Evolutionary conservation across 2,888 invertebrate species (phyloP).

Genomic region (Desoria tigrina): DNA sequence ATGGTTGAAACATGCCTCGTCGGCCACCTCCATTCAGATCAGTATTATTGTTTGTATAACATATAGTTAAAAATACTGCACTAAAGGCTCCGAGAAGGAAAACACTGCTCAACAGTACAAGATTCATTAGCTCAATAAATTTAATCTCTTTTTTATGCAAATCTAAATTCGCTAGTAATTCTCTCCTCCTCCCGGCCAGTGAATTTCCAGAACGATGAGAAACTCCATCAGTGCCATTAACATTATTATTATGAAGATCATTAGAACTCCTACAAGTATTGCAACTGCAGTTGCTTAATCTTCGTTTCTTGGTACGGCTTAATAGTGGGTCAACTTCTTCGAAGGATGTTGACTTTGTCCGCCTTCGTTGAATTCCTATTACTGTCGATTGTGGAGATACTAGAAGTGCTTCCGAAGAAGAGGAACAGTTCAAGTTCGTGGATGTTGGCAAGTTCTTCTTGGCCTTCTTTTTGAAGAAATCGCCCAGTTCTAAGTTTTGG

Average conservation of each 20-base stretch:
- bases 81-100: conserved; percentile 44
- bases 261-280: not conserved
- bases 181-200: conserved; percentile 18
- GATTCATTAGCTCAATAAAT: conserved; percentile 33
- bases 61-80: conserved; percentile 42
- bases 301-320: not conserved
- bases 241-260: conserved; percentile 16
- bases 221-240: conserved; percentile 10
- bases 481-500: conserved; percentile 22
- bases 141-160: not conserved
- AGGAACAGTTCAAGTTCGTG: not conserved
- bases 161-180: conserved; percentile 5
- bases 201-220: conserved; percentile 12
- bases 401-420: not conserved
- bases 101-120: conserved; percentile 35
- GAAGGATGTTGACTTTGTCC: conserved; percentile 17
- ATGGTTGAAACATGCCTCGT: conserved; percentile 46
- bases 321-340: conserved; percentile 3
- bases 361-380: not conserved
- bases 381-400: not conserved
- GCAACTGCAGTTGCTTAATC: not conserved
- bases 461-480: not conserved
- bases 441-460: not conserved
- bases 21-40: conserved; percentile 4
- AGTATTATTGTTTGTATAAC: conserved; percentile 26